A percentile compares a stretch with the other conserved stretches of the same genome.
These are phyloP conservation scores for Brotula barbata DNA, from an alignment of 2,797 vertebrate species.

Conservation along the genomic window DNA sequence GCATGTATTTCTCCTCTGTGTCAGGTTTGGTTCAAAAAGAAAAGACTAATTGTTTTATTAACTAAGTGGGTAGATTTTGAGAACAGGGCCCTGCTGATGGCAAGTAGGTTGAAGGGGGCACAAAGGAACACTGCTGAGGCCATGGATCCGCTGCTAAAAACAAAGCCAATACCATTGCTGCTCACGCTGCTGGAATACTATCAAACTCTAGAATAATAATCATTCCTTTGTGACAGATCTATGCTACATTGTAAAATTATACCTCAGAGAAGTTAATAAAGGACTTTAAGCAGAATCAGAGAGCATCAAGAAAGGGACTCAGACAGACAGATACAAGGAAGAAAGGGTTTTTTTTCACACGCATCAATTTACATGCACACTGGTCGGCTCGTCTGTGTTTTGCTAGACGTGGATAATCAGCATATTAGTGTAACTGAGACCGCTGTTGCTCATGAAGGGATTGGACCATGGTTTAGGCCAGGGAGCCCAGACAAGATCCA, in stretches of 20 bases:
- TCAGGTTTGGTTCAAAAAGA: slow-evolving; percentile 59
- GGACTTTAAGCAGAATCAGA: slow-evolving; percentile 28
- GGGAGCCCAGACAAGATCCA: slow-evolving; percentile 62
- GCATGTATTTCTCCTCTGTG: slow-evolving; percentile 26
- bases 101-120: slow-evolving; percentile 60
- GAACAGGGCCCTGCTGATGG: slow-evolving; percentile 61
- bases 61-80: slow-evolving; percentile 68
- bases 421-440: slow-evolving; percentile 70
- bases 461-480: slow-evolving; percentile 55
- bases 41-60: slow-evolving; percentile 75
- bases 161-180: slow-evolving; percentile 44
- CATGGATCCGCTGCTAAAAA: slow-evolving; percentile 59
- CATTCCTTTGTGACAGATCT: slow-evolving; percentile 41
- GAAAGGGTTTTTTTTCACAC: slow-evolving; percentile 27
- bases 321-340: slow-evolving; percentile 14
- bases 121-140: slow-evolving; percentile 60
- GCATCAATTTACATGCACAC: slow-evolving; percentile 57
- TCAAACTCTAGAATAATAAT: slow-evolving; percentile 41
- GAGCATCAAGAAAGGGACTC: slow-evolving; percentile 30
- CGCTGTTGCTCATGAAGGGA: slow-evolving; percentile 64
- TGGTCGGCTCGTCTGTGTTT: slow-evolving; percentile 55
- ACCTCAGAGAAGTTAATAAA: slow-evolving; percentile 34
- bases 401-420: slow-evolving; percentile 68
- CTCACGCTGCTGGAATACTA: slow-evolving; percentile 46
- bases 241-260: slow-evolving; percentile 33